Evolutionary conservation across 1,140 invertebrate genomes (phyloP).

Genomic region (Brachionus angularis): DNA sequence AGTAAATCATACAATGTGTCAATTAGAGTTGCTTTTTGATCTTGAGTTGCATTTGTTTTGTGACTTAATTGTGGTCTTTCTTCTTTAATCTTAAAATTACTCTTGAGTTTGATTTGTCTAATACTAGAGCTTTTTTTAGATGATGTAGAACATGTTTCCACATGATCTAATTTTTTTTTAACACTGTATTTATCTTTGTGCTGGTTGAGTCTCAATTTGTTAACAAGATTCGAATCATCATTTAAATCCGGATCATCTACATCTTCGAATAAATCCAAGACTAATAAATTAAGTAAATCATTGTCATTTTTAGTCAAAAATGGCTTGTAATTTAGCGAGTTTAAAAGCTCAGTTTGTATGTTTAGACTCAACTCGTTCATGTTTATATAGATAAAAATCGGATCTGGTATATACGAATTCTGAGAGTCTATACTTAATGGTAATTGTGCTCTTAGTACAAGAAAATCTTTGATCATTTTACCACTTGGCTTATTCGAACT

Average conservation of each 20-base stretch:
- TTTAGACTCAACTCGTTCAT: background rate
- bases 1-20: conserved; percentile 25
- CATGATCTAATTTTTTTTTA: background rate
- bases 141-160: too few species aligned
- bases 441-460: conserved; percentile 20
- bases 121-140: conserved; percentile 26
- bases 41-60: background rate
- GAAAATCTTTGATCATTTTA: conserved; percentile 33
- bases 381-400: conserved; percentile 7
- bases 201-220: background rate
- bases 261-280: conserved; percentile 37
- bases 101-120: background rate
- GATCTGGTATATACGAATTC: conserved; percentile 25
- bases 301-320: conserved; percentile 24
- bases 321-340: conserved; percentile 31
- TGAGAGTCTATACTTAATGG: conserved; percentile 5
- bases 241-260: background rate
- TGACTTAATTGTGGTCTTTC: too few species aligned
- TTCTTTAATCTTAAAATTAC: too few species aligned
- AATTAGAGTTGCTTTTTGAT: conserved; percentile 15
- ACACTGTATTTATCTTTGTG: background rate
- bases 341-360: conserved; percentile 4
- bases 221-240: background rate
- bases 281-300: conserved; percentile 13
- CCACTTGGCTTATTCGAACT: background rate